Evolutionary conservation across 2,888 invertebrate species (phyloP).

Genomic region (Emmelina monodactyla): DNA sequence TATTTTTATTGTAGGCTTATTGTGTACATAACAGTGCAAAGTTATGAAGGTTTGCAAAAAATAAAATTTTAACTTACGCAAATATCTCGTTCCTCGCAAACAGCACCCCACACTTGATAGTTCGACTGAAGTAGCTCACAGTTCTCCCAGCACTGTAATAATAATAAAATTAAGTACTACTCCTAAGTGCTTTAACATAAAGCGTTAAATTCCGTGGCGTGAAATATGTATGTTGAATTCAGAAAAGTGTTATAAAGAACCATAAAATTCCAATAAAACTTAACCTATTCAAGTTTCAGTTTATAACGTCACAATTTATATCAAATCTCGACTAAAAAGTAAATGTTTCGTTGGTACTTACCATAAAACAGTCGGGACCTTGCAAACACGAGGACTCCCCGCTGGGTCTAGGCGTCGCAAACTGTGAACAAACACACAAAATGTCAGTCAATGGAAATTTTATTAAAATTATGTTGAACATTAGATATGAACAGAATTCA

Average conservation of each 20-base stretch:
- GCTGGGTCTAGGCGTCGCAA: slow-evolving; percentile 68
- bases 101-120: slow-evolving; percentile 76
- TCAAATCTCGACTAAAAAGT: too few relatives aligned
- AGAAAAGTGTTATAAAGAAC: too few relatives aligned
- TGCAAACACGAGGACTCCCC: slow-evolving; percentile 74
- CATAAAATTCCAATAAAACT: slow-evolving; percentile 11
- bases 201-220: too few relatives aligned
- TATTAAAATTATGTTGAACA: slow-evolving; percentile 21
- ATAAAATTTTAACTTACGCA: slow-evolving; percentile 67
- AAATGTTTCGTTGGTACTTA: slow-evolving; percentile 39
- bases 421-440: slow-evolving; percentile 65
- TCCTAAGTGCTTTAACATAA: too few relatives aligned
- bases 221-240: too few relatives aligned
- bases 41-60: background rate
- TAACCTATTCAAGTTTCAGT: slow-evolving; percentile 11
- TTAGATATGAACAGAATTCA: too few relatives aligned
- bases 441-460: slow-evolving; percentile 27
- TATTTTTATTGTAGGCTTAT: slow-evolving; percentile 11
- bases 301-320: slow-evolving; percentile 25
- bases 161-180: too few relatives aligned
- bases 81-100: slow-evolving; percentile 74
- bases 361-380: slow-evolving; percentile 77
- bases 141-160: slow-evolving; percentile 80
- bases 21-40: background rate
- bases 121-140: slow-evolving; percentile 77